Evolutionary conservation across 2,888 invertebrate species (phyloP).

Genomic region (Folsomia manolachei): DNA sequence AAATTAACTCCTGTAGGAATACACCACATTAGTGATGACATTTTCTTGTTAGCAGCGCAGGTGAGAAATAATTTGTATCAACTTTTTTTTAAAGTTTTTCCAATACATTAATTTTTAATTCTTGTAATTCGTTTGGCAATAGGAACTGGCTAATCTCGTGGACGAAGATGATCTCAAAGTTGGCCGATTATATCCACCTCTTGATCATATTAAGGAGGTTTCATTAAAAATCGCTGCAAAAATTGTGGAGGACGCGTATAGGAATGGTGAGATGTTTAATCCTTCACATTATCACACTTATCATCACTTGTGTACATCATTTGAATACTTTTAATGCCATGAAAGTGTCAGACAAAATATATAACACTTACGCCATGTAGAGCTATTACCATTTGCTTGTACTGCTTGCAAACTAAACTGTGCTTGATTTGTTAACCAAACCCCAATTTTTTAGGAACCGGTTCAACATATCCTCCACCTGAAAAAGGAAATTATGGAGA

Average conservation of each 20-base stretch:
- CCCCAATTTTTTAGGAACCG: slow-evolving; percentile 52
- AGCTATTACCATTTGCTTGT: no score
- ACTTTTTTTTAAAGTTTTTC: background rate
- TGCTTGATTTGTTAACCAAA: background rate
- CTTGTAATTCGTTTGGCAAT: slow-evolving; percentile 49
- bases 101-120: background rate
- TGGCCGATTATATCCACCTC: slow-evolving; percentile 91
- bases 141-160: slow-evolving; percentile 80
- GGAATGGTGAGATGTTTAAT: slow-evolving; percentile 65
- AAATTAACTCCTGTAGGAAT: no score
- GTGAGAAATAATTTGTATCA: slow-evolving; percentile 13
- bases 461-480: slow-evolving; percentile 82
- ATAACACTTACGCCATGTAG: no score
- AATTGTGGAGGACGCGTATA: slow-evolving; percentile 84
- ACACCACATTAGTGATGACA: slow-evolving; percentile 86
- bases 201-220: slow-evolving; percentile 76
- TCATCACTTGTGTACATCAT: no score
- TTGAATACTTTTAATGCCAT: slow-evolving; percentile 10
- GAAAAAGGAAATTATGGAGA: slow-evolving; percentile 69
- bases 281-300: no score
- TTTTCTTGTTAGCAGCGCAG: slow-evolving; percentile 86
- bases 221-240: slow-evolving; percentile 85
- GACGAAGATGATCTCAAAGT: slow-evolving; percentile 73
- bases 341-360: no score
- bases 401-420: no score